Percentiles rank a stretch among this genome's conserved stretches.
phyloP scores from a whole-genome alignment of 2,888 invertebrate species.

The Meteorus colon region DNA sequence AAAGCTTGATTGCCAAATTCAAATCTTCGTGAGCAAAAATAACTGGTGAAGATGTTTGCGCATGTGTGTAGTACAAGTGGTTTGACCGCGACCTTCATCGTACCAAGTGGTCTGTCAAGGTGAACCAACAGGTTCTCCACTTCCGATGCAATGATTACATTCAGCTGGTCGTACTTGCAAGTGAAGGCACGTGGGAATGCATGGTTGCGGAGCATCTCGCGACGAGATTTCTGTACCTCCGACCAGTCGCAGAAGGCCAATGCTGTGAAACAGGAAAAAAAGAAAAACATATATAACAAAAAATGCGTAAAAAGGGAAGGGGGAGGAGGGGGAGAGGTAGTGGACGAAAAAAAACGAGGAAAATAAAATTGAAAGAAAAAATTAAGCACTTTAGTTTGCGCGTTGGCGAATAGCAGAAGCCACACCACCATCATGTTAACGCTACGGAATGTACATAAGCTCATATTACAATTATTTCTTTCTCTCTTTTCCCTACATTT shows the following conservation, averaged over 20 bases:
- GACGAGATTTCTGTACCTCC: slow-evolving; percentile 77
- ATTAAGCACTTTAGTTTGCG: slow-evolving; percentile 5
- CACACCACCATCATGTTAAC: not conserved
- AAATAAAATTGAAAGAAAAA: slow-evolving; percentile 19
- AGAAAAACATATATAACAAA: not conserved
- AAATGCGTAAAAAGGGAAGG: not conserved
- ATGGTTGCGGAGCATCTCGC: slow-evolving; percentile 77
- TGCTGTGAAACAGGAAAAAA: slow-evolving; percentile 72
- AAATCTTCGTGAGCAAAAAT: slow-evolving; percentile 77
- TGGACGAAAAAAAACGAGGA: not conserved
- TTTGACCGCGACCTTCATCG: slow-evolving; percentile 72
- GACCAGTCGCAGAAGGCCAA: slow-evolving; percentile 83
- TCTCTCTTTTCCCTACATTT: not conserved
- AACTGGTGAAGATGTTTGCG: slow-evolving; percentile 78
- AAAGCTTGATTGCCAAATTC: slow-evolving; percentile 73
- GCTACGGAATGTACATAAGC: not conserved
- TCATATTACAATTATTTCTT: slow-evolving; percentile 25
- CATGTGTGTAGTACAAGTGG: slow-evolving; percentile 75
- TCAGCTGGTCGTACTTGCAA: slow-evolving; percentile 75
- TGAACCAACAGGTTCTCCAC: slow-evolving; percentile 66
- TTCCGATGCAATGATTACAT: slow-evolving; percentile 74
- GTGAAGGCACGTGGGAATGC: slow-evolving; percentile 78
- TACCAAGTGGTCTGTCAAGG: slow-evolving; percentile 56
- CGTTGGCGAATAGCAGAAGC: slow-evolving; percentile 18
- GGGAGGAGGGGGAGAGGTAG: not conserved